Evolutionary conservation across 2,888 invertebrate species (phyloP), one percentile per base, ranked within the genome.

Genomic region (Trissonchulus latispiculum): DNA sequence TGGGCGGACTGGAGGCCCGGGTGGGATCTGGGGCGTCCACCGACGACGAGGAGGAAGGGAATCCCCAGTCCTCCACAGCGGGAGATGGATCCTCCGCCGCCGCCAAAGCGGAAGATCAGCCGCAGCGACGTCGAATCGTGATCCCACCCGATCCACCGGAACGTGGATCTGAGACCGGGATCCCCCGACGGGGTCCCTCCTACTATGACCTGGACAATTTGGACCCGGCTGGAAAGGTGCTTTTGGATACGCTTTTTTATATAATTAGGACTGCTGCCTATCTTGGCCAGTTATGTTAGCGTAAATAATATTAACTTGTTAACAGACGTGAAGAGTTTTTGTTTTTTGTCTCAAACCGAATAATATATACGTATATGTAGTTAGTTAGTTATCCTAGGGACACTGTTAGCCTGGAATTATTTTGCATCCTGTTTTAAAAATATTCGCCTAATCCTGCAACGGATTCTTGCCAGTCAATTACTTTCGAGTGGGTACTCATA

Each of bases 11-110:
- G 37, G 62, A 72, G 29, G 72, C 66, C 1, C 37, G 32, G 8
- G 66, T 74, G n/a, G 72, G 23, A 23, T 23, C 1, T 3, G 36
- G 72, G 31, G 23, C 66, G 36, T 36, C 29, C 28, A 8, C 36
- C 23, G 74, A 73, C 69, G 8, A 37, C 31, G 72, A 67, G 36
- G 2, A 67, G 69, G 29, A 76, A 72, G 35, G 8, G 3, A 32
- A 15, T 8, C 2, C 8, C 18, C 28, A 15, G 18, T 32, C 68
- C 8, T 28, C 28, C 36, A 15, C n/a, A 37, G 48, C 70, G 48
- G 48, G 48, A 3, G 48, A 8, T 28, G n/a, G 2, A 28, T 28
- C 8, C n/a, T 37, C 32, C 3, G n/a, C n/a, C n/a, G n/a, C n/a
- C n/a, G n/a, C n/a, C n/a, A n/a, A n/a, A n/a, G 48, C 48, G 8